Evolutionary conservation across 37 sponge, comb jelly and placozoan genomes (phyloP), one percentile per base, ranked within the genome.

Genomic region (Spongia lamella): DNA sequence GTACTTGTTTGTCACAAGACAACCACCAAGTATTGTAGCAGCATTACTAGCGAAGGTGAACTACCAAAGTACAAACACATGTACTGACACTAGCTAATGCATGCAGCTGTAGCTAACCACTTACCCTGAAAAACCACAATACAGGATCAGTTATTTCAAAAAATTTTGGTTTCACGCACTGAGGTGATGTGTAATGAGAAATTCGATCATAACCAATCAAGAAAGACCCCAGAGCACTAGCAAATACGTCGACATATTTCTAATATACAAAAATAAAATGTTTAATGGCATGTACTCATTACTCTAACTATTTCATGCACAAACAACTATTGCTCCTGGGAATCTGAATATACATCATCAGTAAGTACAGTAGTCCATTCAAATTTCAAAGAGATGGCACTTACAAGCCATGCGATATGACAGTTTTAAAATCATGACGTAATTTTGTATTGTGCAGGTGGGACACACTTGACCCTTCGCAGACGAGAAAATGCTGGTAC

Each of bases 1-100:
- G 64, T 84, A 84, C 37, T 61, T 52, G 38, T 72, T 61, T 24
- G 63, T 56, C 6, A 79, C 55, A 17, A 88, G 73, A 34, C 77
- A 66, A 0, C 88, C 88, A 29, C 83, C 83, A 56, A 88, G 39
- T 11, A 88, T 38, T 31, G 88, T 88, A 59, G 88, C 88, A 53
- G 88, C 72, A 54, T 88, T 88, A 38, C 88, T 88, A 26, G 88
- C 88, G 60, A 88, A 88, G 0, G 83, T 83, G 58, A 82, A 88
- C 83, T 82, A 49, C 19, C 37, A 79, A 65, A 67, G 57, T 55
- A 43, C 53, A 17, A 61, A 39, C 14, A 61, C 34, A 34, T 66
- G 29, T 34, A 30, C 29, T 36, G 63, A 25, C 24, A 43, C 9
- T 51, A 13, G 53, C 5, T 13, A 9, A 9, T 43, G 47, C 5